Evolutionary conservation across 2,888 invertebrate species (phyloP).

Genomic region (Drosophila putrida): DNA sequence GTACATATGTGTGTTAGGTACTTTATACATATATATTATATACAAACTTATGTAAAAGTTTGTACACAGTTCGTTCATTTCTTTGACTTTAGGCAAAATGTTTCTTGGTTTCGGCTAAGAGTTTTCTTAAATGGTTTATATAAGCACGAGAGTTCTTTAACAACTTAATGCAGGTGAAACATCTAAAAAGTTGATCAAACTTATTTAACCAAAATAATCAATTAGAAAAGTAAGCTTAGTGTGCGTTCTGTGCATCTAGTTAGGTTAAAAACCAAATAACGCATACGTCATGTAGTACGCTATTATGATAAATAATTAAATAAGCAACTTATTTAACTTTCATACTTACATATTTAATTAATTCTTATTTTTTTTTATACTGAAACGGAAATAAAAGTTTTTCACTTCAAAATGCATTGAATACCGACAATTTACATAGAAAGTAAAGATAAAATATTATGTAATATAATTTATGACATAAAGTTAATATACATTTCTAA

Average conservation of each 20-base stretch:
- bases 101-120: conserved; percentile 22
- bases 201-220: conserved; percentile 14
- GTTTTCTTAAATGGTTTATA: conserved; percentile 42
- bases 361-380: too few species aligned
- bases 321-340: not conserved
- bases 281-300: conserved; percentile 25
- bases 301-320: not conserved
- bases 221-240: not conserved
- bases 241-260: not conserved
- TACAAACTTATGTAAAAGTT: conserved; percentile 14
- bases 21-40: conserved; percentile 19
- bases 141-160: conserved; percentile 23
- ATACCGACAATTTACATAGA: too few species aligned
- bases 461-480: too few species aligned
- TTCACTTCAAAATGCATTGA: too few species aligned
- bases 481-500: too few species aligned
- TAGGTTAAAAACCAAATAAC: not conserved
- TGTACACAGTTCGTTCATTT: conserved; percentile 13
- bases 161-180: conserved; percentile 17
- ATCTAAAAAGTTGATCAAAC: conserved; percentile 32
- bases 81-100: conserved; percentile 32
- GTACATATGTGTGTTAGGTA: conserved; percentile 11
- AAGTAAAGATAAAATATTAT: too few species aligned
- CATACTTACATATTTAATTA: too few species aligned
- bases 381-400: too few species aligned